Evolutionary conservation across 2,888 invertebrate species (phyloP).

Genomic region (Synergus gifuensis): DNA sequence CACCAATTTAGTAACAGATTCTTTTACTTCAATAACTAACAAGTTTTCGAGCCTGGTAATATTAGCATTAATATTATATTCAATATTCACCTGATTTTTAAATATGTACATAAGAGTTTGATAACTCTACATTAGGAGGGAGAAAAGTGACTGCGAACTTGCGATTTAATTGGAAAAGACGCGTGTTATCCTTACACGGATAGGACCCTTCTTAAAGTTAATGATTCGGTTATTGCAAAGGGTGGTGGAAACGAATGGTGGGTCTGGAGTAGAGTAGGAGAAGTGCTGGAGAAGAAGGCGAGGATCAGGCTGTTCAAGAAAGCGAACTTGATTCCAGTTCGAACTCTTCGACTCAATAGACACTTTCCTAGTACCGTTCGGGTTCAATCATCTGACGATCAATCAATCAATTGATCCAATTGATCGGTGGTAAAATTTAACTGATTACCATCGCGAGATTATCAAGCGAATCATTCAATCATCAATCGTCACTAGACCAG

Average conservation of each 20-base stretch:
- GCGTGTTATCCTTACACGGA: constrained; percentile 46
- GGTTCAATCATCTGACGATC: constrained; percentile 1
- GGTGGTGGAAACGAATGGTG: constrained; percentile 67
- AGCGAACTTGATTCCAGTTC: constrained; percentile 71
- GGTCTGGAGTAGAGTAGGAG: constrained; percentile 58
- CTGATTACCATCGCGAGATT: not conserved
- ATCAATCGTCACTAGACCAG: not conserved
- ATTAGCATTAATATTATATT: no score
- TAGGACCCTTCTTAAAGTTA: constrained; percentile 63
- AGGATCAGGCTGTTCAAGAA: constrained; percentile 66
- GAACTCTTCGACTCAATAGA: constrained; percentile 65
- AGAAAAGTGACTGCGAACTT: no score
- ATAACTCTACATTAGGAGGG: no score
- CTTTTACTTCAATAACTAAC: no score
- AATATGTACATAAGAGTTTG: no score
- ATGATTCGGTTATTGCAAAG: constrained; percentile 65
- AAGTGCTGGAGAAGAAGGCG: constrained; percentile 44
- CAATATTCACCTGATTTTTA: no score
- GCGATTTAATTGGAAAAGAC: constrained; percentile 14
- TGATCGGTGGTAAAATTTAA: not conserved
- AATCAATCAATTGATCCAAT: constrained; percentile 30
- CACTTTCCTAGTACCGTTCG: constrained; percentile 4
- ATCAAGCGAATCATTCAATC: not conserved
- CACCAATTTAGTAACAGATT: no score
- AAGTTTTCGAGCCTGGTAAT: no score